These are phyloP conservation scores for Gisinianus flammeolus DNA, from an alignment of 2,888 invertebrate genomes.

Conservation along the genomic window DNA sequence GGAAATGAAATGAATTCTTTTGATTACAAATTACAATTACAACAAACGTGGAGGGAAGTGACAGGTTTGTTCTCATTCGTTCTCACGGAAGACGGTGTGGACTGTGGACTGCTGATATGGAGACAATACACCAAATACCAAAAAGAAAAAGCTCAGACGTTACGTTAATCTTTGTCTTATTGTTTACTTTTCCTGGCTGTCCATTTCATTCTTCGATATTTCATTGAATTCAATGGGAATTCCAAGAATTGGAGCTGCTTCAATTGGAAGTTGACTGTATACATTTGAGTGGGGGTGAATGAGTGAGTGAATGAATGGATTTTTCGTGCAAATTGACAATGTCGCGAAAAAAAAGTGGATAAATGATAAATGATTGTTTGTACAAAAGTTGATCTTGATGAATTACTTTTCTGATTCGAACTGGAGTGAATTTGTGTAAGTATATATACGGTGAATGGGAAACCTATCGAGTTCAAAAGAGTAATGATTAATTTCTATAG, in stretches of 20 bases:
- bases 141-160: neutral
- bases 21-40: too few species aligned
- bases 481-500: too few species aligned
- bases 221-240: neutral
- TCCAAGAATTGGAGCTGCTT: neutral
- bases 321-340: slow-evolving; percentile 32
- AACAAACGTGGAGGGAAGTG: too few species aligned
- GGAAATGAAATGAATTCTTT: too few species aligned
- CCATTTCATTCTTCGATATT: neutral
- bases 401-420: slow-evolving; percentile 1
- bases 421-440: neutral
- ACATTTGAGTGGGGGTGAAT: neutral
- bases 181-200: neutral
- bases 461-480: too few species aligned
- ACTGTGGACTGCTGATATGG: too few species aligned
- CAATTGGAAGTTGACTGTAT: neutral
- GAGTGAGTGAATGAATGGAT: neutral
- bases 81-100: too few species aligned
- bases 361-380: slow-evolving; percentile 38
- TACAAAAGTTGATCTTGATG: slow-evolving; percentile 34
- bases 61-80: too few species aligned
- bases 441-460: neutral
- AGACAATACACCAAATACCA: too few species aligned
- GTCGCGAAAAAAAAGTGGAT: slow-evolving; percentile 36
- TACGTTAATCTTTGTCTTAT: neutral